These are phyloP conservation scores for Mycalesis mineus DNA, from an alignment of 2,888 invertebrate genomes.

Conservation along the genomic window DNA sequence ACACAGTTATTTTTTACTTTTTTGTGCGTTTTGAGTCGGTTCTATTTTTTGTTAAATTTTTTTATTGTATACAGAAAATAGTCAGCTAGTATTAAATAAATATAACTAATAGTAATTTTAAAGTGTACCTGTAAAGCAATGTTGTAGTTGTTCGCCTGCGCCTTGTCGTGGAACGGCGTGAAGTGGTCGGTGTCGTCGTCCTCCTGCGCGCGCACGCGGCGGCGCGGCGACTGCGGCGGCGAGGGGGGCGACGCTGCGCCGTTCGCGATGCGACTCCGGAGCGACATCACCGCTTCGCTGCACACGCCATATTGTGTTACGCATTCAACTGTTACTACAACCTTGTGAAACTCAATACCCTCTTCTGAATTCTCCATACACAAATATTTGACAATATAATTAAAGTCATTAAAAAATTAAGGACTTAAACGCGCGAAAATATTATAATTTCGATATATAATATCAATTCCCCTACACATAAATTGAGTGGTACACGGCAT, in stretches of 20 bases:
- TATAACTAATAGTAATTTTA: no score
- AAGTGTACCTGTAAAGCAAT: slow-evolving; percentile 63
- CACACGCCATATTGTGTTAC: neutral
- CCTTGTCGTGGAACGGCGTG: slow-evolving; percentile 54
- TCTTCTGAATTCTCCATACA: neutral
- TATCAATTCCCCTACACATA: neutral
- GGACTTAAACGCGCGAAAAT: no score
- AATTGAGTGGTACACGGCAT: slow-evolving; percentile 15
- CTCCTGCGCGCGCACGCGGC: slow-evolving; percentile 46
- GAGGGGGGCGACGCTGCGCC: slow-evolving; percentile 56
- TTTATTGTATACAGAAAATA: no score
- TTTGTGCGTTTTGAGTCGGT: no score
- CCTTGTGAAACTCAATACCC: neutral
- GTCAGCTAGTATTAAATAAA: no score
- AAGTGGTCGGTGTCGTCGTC: slow-evolving; percentile 63
- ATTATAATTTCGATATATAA: no score
- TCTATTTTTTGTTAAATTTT: no score
- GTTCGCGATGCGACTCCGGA: slow-evolving; percentile 42
- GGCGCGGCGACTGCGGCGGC: slow-evolving; percentile 47
- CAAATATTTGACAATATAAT: neutral
- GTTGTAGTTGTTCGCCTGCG: slow-evolving; percentile 52
- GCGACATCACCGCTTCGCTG: slow-evolving; percentile 14
- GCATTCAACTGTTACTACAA: neutral
- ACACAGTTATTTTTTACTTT: no score
- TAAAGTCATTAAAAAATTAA: no score